Percentiles rank a stretch among this genome's conserved stretches.
Conservation (phyloP, 2,113 vertebrate genomes). For the Butorides virescens region DNA sequence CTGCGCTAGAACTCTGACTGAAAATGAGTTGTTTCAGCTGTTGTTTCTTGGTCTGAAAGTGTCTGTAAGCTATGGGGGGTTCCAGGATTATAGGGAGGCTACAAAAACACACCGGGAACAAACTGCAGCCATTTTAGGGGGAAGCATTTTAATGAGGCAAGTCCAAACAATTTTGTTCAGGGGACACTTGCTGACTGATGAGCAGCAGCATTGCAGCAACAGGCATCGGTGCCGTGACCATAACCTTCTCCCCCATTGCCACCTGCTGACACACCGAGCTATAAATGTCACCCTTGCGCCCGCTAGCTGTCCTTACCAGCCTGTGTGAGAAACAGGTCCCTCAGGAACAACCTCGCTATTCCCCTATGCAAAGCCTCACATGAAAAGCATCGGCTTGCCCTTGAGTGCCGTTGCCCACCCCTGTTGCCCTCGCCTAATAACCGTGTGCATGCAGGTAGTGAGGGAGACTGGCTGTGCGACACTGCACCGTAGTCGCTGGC, state of each 20-base stretch:
- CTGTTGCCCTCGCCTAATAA: not conserved
- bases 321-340: not conserved
- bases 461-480: not conserved
- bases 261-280: not conserved
- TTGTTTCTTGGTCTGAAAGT: not conserved
- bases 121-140: not conserved
- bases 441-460: fast-evolving
- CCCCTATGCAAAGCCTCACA: not conserved
- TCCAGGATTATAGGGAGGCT: not conserved
- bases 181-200: not conserved
- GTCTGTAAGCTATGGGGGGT: not conserved
- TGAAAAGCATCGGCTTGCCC: fast-evolving
- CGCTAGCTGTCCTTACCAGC: not conserved
- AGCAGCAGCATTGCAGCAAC: not conserved
- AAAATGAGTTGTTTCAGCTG: not conserved
- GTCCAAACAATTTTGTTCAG: not conserved
- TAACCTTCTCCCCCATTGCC: not conserved
- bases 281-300: not conserved
- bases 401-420: not conserved
- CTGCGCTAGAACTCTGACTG: not conserved
- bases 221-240: fast-evolving
- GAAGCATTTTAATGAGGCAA: not conserved
- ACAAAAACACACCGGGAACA: not conserved
- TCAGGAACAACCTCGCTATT: not conserved
- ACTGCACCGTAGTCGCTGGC: not conserved